phyloP scores from a whole-genome alignment of 2,888 invertebrate species.

The Agonum fuliginosum region DNA sequence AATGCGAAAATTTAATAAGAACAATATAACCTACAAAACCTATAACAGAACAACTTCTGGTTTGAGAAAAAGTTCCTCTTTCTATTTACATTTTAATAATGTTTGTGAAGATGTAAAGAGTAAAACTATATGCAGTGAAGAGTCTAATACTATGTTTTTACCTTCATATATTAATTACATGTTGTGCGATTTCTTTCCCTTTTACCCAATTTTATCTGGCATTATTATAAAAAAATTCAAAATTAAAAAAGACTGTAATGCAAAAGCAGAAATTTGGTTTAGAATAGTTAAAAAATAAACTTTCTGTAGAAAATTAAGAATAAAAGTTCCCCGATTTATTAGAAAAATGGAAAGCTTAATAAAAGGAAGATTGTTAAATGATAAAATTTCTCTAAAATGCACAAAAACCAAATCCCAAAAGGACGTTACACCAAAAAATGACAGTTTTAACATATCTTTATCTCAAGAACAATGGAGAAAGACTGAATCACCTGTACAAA shows the following conservation, averaged over 20 bases:
- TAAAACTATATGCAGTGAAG: not conserved
- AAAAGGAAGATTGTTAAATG: not conserved
- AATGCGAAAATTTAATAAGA: not conserved
- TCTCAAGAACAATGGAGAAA: not conserved
- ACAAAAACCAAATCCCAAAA: not conserved
- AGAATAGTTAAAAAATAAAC: not conserved
- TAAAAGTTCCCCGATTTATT: not conserved
- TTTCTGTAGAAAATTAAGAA: not conserved
- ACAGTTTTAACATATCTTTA: not conserved
- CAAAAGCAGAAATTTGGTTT: not conserved
- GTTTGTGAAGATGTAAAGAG: not conserved
- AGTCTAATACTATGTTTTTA: not conserved
- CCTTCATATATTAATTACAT: not conserved
- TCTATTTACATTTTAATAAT: not conserved
- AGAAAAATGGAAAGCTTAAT: not conserved
- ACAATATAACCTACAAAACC: not conserved
- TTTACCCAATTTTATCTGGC: not conserved
- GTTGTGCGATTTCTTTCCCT: not conserved
- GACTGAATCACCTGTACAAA: not conserved
- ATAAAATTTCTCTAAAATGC: not conserved
- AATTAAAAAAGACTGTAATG: not conserved
- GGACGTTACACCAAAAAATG: not conserved
- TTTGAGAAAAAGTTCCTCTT: not conserved
- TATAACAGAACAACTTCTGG: not conserved
- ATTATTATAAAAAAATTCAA: not conserved